Base-by-base conservation (phyloP, 2,888 invertebrate species). In the Eristalinus aeneus region DNA sequence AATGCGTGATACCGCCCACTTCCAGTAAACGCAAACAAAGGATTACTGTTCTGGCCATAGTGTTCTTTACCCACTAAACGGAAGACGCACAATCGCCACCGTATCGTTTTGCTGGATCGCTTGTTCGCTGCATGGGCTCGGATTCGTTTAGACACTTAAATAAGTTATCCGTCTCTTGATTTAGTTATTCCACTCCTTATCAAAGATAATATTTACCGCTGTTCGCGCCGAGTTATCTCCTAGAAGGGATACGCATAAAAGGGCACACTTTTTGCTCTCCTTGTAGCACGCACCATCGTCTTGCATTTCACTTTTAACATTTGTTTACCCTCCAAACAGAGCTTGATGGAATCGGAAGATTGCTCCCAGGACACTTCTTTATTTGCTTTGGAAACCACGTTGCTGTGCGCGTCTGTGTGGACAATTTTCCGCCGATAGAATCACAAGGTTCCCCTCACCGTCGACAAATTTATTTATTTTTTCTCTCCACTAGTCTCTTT, bases 91-190 rank as follows among this genome's bases (percentile, higher is more conserved):
- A 39, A 16, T 39, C 6, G 0, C 16, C 12, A 39, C 39, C 16
- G 5, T 39, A 8, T 46, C 16, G 16, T 46, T 5, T 16, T 16
- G 8, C 6, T 16, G 16, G 16, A 9, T 16, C 16, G 27, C 27
- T 27, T 5, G 27, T 27, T 27, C 46, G n/a, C 46, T 46, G 46
- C 9, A 10, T n/a, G 8, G 46, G 6, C 46, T 8, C 46, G 16
- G 9, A 16, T 46, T 46, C 16, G 9, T 46, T 46, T 16, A 16
- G 46, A 16, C 46, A 27, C 10, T 31, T 64, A 73, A 64, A 54
- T 73, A 73, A 73, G 64, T 64, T 64, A 64, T 54, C 54, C 63
- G 54, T 32, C 16, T n/a, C 36, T 64, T 73, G 63, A 73, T 73
- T 73, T 73, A 54, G 73, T 56, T 73, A 56, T 73, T 64, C 46